Conservation (phyloP, 1,140 invertebrate species). For the Zaprionus lachaisei region DNA sequence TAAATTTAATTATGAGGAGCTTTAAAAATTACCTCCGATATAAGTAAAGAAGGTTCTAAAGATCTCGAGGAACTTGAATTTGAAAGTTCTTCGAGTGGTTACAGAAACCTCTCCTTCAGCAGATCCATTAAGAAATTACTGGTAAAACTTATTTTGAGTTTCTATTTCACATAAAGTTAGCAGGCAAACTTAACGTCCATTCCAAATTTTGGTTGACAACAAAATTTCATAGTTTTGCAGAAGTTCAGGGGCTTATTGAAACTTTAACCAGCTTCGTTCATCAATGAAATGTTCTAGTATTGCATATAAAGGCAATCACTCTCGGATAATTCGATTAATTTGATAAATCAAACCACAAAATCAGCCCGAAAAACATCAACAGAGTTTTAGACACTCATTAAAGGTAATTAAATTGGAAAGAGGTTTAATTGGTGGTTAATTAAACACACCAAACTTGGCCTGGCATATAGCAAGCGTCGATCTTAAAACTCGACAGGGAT, state of each 20-base stretch:
- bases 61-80: background rate
- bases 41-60: background rate
- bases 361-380: background rate
- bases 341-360: background rate
- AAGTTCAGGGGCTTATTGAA: too few relatives aligned
- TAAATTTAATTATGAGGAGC: too few relatives aligned
- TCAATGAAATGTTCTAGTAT: background rate
- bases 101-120: background rate
- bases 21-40: too few relatives aligned
- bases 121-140: background rate
- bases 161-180: background rate
- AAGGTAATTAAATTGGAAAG: background rate
- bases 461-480: background rate
- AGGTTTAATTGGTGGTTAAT: background rate
- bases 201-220: background rate
- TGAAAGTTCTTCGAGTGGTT: background rate
- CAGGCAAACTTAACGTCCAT: background rate
- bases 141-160: background rate
- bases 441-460: background rate
- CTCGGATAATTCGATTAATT: background rate
- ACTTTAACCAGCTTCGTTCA: too few relatives aligned
- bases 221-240: background rate
- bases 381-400: background rate
- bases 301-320: background rate
- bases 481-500: background rate